Evolutionary conservation across 64 coral and sea anemone species (phyloP), one percentile per base, ranked within the genome.

Genomic region (Montipora capricornis): DNA sequence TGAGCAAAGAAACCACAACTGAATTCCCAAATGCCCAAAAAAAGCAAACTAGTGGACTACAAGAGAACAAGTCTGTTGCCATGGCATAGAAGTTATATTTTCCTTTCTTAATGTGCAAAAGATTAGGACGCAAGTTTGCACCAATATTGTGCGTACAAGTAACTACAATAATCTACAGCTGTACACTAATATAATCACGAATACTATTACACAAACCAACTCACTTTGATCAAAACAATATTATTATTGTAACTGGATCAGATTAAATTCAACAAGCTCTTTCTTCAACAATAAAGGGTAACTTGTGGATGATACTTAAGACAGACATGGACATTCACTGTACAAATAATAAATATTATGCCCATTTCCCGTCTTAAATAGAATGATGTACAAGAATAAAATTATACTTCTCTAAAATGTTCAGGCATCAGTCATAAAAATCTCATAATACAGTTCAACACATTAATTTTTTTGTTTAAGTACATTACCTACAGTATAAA

Each of bases 261-360:
- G 47, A 84, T 59, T 68, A 68, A 84, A 20, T 68, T 45, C 4
- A 68, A 84, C 59, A 37, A 19, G 59, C 59, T 47, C 61, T 84
- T 37, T 37, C 37, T 37, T 37, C 37, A 37, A 37, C 37, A 45
- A 86, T 64, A 86, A 86, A 86, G 68, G 64, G 12, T 49, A 84
- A 84, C 66, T 86, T 73, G 82, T 84, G 82, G 71, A 68, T 71
- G 67, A 59, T 71, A 29, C 29, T 29, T 29, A 86, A 86, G 82
- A 73, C 82, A 86, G 47, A 8, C 46, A 86, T 86, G 82, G 82
- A 86, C 66, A 6, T 9, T 6, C 10, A 71, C 82, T 86, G 82
- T 86, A 86, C 82, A 86, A 86, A 44, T 86, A 86, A 86, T 86
- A 86, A 86, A 86, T 86, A 86, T 86, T 86, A 49, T 86, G 82